These are phyloP conservation scores for Gymnopithys bicolor DNA, from an alignment of 2,797 vertebrate species.

Conservation along the genomic window DNA sequence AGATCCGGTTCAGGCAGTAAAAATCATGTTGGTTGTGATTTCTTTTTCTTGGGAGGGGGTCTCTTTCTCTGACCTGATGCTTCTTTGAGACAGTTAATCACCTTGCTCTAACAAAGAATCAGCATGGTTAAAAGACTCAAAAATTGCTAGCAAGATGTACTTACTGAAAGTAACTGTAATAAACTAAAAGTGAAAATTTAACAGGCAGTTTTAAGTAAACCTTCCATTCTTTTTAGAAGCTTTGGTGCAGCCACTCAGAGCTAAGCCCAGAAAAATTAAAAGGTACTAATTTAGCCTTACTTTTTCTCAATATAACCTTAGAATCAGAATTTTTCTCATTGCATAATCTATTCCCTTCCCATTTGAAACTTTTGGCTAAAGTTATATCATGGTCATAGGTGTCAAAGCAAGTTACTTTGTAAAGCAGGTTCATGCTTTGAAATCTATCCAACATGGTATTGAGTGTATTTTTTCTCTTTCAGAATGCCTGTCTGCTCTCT, in stretches of 20 bases:
- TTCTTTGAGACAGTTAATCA: background rate
- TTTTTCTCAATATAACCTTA: background rate
- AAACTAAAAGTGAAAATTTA: background rate
- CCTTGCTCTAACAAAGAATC: background rate
- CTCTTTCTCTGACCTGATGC: background rate
- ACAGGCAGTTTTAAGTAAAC: background rate
- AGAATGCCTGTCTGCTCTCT: background rate
- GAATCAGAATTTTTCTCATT: background rate
- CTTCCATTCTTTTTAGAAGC: background rate
- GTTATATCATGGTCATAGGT: background rate
- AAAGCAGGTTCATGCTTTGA: background rate
- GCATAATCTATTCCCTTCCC: background rate
- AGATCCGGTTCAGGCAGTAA: background rate
- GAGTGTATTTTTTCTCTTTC: background rate
- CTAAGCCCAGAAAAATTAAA: background rate
- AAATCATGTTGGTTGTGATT: background rate
- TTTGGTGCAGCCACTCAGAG: background rate
- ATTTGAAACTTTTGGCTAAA: background rate
- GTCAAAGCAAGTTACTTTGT: background rate
- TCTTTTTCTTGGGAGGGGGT: too few species aligned
- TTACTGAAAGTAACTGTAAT: background rate
- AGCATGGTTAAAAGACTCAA: background rate
- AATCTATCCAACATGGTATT: rapidly evolving
- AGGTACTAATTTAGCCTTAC: background rate
- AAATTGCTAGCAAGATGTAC: background rate